Evolutionary conservation across 2,797 vertebrate species (phyloP), one percentile per base, ranked within the genome.

Genomic region (Mionectes olivaceus): DNA sequence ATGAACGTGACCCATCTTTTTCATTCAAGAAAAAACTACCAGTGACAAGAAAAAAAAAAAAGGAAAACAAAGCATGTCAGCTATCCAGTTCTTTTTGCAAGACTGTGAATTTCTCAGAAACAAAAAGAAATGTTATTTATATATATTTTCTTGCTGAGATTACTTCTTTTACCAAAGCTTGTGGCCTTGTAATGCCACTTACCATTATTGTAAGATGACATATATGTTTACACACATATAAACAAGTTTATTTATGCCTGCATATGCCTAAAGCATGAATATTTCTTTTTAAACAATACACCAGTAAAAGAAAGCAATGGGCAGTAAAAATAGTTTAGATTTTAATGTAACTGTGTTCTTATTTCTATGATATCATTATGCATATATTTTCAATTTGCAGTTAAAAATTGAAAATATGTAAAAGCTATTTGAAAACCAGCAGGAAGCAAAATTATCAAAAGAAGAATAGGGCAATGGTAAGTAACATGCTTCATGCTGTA

Each of bases 391-490:
- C 84, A 71, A 63, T 80, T 94, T 94, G 27, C 64, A 91, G 60
- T 11, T 91, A 64, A 46, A 75, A 90, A 75, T 43, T 94, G 63
- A 57, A 95, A 75, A 43, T 46, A 75, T 57, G 32, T 52, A 87
- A 92, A 92, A 90, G 53, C 69, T 88, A 80, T 90, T 65, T 81
- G 69, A 84, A 96, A 96, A 52, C 5, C 93, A 93, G 74, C 59
- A 89, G 70, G 79, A 89, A 87, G 41, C 37, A 94, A 53, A 89
- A 94, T n/a, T 68, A 78, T 19, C 32, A 64, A 74, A 90, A 89
- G 67, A 81, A 63, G 25, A 82, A 60, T 28, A 80, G 10, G 32
- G 9, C 28, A 78, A 56, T 17, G 8, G 50, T 89, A 92, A 95
- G 78, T 65, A 92, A 44, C 10, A 49, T 19, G 33, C 33, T 95